Conservation (phyloP, 2,113 vertebrate species). For the Epinephelus cyanopodus region DNA sequence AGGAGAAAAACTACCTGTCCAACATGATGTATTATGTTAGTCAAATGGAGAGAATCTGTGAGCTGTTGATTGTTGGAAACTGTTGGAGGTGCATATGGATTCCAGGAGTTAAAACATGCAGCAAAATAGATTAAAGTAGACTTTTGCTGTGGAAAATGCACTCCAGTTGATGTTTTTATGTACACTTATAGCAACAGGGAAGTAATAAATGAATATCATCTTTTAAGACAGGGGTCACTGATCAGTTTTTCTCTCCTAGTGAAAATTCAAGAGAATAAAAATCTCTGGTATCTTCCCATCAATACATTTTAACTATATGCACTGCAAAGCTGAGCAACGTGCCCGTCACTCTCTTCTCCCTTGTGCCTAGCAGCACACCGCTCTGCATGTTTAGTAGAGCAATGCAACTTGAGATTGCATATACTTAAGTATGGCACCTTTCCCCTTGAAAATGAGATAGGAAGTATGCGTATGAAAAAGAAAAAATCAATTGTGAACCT, state of each 20-base stretch:
- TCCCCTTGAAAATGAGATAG: slow-evolving; percentile 3
- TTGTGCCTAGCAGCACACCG: neutral
- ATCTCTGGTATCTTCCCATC: neutral
- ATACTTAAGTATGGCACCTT: neutral
- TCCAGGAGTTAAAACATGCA: neutral
- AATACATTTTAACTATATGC: neutral
- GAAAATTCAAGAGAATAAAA: neutral
- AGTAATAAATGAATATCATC: neutral
- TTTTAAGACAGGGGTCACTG: neutral
- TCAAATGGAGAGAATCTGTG: slow-evolving; percentile 7
- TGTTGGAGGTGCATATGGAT: neutral
- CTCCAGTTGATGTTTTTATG: neutral
- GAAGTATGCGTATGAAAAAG: neutral
- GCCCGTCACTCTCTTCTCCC: neutral
- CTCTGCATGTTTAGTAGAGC: neutral
- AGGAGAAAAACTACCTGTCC: neutral
- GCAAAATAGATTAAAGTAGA: neutral
- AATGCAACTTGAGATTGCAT: neutral
- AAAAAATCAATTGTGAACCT: neutral
- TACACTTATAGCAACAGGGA: neutral
- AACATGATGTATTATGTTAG: neutral
- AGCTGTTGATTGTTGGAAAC: neutral
- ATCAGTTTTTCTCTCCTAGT: neutral
- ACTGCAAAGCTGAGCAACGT: neutral
- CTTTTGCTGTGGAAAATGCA: neutral